Evolutionary conservation across 2,888 invertebrate genomes (phyloP), one percentile per base, ranked within the genome.

Genomic region (Heliconius cydno): DNA sequence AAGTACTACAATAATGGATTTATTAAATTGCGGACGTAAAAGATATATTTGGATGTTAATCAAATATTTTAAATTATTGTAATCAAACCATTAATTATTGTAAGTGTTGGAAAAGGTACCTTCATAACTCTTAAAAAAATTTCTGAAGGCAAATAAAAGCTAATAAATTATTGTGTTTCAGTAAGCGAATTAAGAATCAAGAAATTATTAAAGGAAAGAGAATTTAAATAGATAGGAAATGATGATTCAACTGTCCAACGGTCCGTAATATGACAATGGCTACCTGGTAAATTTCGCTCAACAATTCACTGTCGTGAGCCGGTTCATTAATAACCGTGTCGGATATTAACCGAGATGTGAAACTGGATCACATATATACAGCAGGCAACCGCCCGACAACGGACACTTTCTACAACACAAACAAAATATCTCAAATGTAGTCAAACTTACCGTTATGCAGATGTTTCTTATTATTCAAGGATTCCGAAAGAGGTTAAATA

Each of bases 351-450:
- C 82, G 87, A 92, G 90, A 92, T 88, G 89, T 88, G 91, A 93
- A 94, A 93, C 90, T 92, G 85, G 93, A 94, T 88, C 92, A 87
- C 89, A 90, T 89, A 90, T 67, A 90, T 67, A 90, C 88, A 89
- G 85, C 85, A 86, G 86, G 85, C 84, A 86, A 88, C 87, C 87
- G 88, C 88, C 87, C 89, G 88, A 91, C 91, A 93, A 94, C 95
- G 93, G 93, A 91, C 89, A 94, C 94, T 94, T 94, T 94, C 92
- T 91, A 90, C 88, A 90, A 88, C 84, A 92, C 93, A 94, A 94
- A 93, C 94, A 94, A 94, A 88, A 90, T 89, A 87, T 84, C 87
- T 90, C 88, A 90, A 90, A 92, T 91, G 92, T 90, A 91, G 90
- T 85, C 46, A 89, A 88, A 91, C 94, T 92, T 91, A 94, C 94